Evolutionary conservation across 2,797 vertebrate genomes (phyloP).

Genomic region (Microctenopoma lineatum): DNA sequence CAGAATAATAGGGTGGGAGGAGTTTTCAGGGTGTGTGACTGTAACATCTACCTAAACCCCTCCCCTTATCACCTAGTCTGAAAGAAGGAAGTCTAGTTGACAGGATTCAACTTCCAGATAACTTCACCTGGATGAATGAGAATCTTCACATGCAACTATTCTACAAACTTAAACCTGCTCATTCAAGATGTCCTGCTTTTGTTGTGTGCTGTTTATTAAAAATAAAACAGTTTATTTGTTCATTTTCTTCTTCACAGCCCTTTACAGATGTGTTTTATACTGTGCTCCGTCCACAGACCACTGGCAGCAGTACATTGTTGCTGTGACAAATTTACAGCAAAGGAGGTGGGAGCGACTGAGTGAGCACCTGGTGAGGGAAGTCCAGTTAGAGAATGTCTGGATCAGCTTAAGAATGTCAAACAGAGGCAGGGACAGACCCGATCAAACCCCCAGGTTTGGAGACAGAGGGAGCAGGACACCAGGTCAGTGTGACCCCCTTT

Average conservation of each 20-base stretch:
- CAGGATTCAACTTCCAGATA: too few species aligned
- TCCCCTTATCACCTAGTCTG: too few species aligned
- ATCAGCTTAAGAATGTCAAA: constrained; percentile 79
- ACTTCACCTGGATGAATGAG: too few species aligned
- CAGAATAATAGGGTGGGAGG: too few species aligned
- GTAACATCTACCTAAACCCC: too few species aligned
- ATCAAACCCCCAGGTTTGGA: constrained; percentile 45
- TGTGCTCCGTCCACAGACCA: constrained; percentile 74
- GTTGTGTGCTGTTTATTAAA: background rate
- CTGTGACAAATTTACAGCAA: constrained; percentile 62
- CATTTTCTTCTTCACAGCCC: background rate
- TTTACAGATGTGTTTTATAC: background rate
- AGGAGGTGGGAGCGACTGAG: constrained; percentile 71
- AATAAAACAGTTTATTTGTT: background rate
- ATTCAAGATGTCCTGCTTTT: too few species aligned
- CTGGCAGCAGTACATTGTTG: constrained; percentile 73
- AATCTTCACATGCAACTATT: too few species aligned
- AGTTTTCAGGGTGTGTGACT: too few species aligned
- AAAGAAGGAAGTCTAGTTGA: too few species aligned
- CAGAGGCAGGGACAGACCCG: constrained; percentile 51
- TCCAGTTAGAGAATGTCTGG: constrained; percentile 79
- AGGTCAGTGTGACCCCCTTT: constrained; percentile 37
- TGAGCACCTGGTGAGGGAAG: constrained; percentile 58
- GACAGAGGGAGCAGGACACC: constrained; percentile 64
- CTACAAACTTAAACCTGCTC: too few species aligned